Base-by-base conservation (phyloP, 2,113 vertebrate genomes). In the Syngnathus floridae region DNA sequence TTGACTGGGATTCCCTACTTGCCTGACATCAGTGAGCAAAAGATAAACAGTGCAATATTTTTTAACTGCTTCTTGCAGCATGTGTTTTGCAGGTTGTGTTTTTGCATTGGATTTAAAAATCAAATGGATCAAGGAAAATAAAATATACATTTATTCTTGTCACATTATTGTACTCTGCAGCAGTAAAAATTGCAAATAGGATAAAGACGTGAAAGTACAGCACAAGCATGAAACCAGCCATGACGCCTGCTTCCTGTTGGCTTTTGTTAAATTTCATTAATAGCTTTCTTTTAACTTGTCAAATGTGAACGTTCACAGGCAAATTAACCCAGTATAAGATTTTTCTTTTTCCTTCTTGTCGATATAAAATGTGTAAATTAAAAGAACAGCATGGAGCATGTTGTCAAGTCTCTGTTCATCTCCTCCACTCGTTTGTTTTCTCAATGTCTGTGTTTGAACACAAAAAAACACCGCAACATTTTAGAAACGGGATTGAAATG, bases 1-100 rank as follows among this genome's bases (percentile, higher is more conserved):
- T 92, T 59, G 90, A 92, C 73, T 92, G 91, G 91, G 91, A 92
- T 62, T 91, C 91, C 43, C 82, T 92, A 41, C 84, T 92, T 2
- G 79, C 58, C 40, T 92, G 73, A 31, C 12, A 1, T 55, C 22
- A 31, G 26, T 26, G 31, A 55, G 22, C 22, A 14, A 19, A 31
- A 13, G 22, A 31, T 31, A 31, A 31, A 31, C 26, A 68, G 5
- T 26, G 13, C 22, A 2, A 54, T 31, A 54, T 22, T 66, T 35
- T 31, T 19, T 68, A 70, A 62, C 70, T 17, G n/a, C 54, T n/a
- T 65, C 57, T 48, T 77, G 57, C 46, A 22, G 19, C 26, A 38
- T 60, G 6, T 77, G 22, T 36, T 69, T 7, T 67, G 40, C 54
- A 45, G 67, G 36, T 68, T n/a, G 17, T 59, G 36, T 38, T 65